Evolutionary conservation across 2,888 invertebrate genomes (phyloP).

Genomic region (Glyphotaelius pellucidus): DNA sequence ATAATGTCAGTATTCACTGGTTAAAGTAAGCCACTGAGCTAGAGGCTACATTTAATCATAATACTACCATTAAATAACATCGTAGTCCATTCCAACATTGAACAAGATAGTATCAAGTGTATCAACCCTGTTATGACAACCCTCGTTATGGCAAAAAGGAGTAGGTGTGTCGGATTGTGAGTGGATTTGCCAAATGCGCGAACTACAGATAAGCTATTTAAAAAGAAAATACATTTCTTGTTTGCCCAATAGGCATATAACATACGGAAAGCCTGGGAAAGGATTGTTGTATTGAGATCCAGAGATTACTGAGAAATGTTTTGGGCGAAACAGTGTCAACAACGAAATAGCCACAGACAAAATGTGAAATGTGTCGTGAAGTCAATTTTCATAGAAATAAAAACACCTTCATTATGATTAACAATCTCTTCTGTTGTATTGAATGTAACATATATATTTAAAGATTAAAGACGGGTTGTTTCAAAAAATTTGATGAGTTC

Average conservation of each 20-base stretch:
- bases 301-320: not conserved
- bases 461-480: too few relatives aligned
- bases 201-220: not conserved
- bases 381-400: not conserved
- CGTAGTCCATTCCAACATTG: not conserved
- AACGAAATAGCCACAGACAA: not conserved
- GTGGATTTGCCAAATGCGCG: not conserved
- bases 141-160: not conserved
- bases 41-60: too few relatives aligned
- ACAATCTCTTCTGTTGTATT: too few relatives aligned
- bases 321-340: not conserved
- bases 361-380: not conserved
- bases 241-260: not conserved
- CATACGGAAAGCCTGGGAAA: not conserved
- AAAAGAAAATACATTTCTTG: not conserved
- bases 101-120: not conserved
- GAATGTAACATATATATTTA: too few relatives aligned
- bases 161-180: not conserved
- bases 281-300: not conserved
- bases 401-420: not conserved
- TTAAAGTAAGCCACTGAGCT: too few relatives aligned
- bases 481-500: too few relatives aligned
- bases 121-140: not conserved
- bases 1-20: too few relatives aligned
- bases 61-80: not conserved